Conservation (phyloP, 1,140 invertebrate genomes). For the Mycetomoellerius zeteki region DNA sequence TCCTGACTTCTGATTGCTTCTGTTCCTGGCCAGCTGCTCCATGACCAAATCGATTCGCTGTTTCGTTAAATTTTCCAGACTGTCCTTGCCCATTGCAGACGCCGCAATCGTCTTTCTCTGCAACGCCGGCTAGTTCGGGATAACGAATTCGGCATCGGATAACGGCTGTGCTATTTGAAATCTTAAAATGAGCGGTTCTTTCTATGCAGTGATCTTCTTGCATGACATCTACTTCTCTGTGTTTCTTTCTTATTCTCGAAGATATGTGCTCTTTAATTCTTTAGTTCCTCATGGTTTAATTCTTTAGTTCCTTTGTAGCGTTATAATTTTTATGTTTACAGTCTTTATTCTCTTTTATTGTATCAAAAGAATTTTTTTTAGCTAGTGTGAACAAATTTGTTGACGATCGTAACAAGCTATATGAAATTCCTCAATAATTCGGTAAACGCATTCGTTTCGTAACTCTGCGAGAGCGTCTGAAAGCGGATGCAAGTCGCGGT, state of each 20-base stretch:
- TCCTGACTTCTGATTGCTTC: constrained; percentile 83
- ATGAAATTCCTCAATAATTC: constrained; percentile 50
- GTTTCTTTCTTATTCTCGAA: not conserved
- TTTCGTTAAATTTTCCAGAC: constrained; percentile 78
- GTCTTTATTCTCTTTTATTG: not conserved
- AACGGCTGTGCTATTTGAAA: constrained; percentile 38
- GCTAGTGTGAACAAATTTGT: not conserved
- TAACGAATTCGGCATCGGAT: constrained; percentile 64
- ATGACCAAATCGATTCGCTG: constrained; percentile 80
- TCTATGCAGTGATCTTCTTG: not conserved
- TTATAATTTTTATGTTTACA: not conserved
- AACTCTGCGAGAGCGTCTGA: constrained; percentile 14
- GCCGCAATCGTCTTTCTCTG: constrained; percentile 46
- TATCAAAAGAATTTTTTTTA: not conserved
- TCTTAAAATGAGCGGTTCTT: not conserved
- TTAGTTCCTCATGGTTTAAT: not conserved
- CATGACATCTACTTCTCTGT: not conserved
- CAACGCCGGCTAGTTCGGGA: constrained; percentile 53
- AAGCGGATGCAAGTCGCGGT: constrained; percentile 70
- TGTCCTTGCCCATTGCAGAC: constrained; percentile 56
- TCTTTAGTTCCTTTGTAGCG: not conserved
- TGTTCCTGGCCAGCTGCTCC: constrained; percentile 80
- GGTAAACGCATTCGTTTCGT: constrained; percentile 52
- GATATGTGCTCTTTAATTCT: not conserved
- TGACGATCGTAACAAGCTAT: not conserved